Conservation (phyloP, 1,140 invertebrate genomes). For the Hyphantria cunea region DNA sequence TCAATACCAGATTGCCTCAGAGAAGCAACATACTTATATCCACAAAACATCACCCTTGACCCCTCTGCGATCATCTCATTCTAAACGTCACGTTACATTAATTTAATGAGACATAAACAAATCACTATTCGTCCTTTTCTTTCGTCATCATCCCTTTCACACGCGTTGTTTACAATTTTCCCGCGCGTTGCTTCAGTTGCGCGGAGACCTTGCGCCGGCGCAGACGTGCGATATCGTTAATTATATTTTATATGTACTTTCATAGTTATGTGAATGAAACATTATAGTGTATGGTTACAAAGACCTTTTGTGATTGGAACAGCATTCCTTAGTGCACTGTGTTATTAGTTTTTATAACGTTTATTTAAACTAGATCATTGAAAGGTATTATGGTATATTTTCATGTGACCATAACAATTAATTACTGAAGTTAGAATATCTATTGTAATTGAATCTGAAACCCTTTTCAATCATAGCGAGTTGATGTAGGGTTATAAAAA, state of each 20-base stretch:
- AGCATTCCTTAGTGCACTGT: conserved; percentile 34
- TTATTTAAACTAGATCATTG: too few species aligned
- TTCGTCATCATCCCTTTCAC: conserved; percentile 39
- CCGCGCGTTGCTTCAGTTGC: conserved; percentile 45
- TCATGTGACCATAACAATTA: too few species aligned
- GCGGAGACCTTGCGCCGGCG: conserved; percentile 36
- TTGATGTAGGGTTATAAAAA: too few species aligned
- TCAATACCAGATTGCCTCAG: too few species aligned
- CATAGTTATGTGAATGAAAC: conserved; percentile 5
- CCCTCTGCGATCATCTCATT: conserved; percentile 24
- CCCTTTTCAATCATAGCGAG: too few species aligned
- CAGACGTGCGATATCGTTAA: conserved; percentile 36
- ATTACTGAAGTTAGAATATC: too few species aligned
- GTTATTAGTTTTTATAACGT: conserved; percentile 11
- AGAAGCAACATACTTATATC: too few species aligned
- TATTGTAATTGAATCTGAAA: too few species aligned
- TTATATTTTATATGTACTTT: background rate
- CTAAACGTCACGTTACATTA: conserved; percentile 31
- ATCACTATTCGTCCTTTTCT: conserved; percentile 43
- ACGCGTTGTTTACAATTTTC: conserved; percentile 62
- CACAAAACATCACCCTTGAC: too few species aligned
- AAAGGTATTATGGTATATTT: too few species aligned
- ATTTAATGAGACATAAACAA: conserved; percentile 46
- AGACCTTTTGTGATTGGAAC: conserved; percentile 37
- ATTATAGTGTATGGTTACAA: conserved; percentile 20